These are phyloP conservation scores for Octonoba sinensis DNA, from an alignment of 2,888 invertebrate species.

Conservation along the genomic window DNA sequence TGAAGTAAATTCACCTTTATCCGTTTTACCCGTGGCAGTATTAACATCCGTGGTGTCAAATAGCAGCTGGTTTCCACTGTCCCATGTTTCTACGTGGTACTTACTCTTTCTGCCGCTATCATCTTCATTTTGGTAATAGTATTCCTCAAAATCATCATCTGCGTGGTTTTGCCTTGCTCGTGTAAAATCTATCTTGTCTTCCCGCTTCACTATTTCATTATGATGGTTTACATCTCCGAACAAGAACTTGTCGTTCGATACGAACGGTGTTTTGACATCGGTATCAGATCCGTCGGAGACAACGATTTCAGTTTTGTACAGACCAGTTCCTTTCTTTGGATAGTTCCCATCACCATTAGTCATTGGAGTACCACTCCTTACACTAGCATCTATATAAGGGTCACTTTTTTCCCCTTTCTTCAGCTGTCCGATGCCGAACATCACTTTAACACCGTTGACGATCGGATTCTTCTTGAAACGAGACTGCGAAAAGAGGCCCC, in stretches of 20 bases:
- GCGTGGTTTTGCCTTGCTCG: neutral
- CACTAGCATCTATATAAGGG: neutral
- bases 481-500: constrained; percentile 40
- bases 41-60: constrained; percentile 48
- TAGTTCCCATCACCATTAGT: constrained; percentile 2
- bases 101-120: constrained; percentile 32
- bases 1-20: constrained; percentile 52
- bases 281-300: constrained; percentile 48
- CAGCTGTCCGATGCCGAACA: constrained; percentile 47
- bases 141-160: constrained; percentile 17
- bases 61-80: constrained; percentile 54
- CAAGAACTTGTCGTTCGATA: constrained; percentile 33
- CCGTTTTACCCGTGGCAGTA: constrained; percentile 36
- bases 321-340: constrained; percentile 6
- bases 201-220: constrained; percentile 28
- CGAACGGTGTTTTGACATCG: constrained; percentile 44
- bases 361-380: neutral
- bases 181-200: constrained; percentile 1
- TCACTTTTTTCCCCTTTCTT: constrained; percentile 23
- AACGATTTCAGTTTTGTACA: constrained; percentile 45
- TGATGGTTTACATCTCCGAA: constrained; percentile 32
- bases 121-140: constrained; percentile 32
- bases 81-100: constrained; percentile 56
- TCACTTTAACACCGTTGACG: constrained; percentile 64
- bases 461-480: constrained; percentile 53